These are phyloP conservation scores for Mormyrus hasselquistii DNA, from an alignment of 2,797 vertebrate genomes.

Conservation along the genomic window DNA sequence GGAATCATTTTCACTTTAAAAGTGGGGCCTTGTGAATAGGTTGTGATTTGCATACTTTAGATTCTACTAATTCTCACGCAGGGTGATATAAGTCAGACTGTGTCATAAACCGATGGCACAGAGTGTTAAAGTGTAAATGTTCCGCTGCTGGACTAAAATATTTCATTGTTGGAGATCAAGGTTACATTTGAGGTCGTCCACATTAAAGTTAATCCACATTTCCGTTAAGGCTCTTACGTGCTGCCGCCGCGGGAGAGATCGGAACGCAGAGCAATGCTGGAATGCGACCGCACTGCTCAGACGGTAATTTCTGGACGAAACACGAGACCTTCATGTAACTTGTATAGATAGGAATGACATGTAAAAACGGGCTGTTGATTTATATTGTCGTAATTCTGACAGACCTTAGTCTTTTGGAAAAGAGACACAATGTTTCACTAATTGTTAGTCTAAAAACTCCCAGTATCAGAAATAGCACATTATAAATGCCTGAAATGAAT, in stretches of 20 bases:
- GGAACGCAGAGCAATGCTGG: background rate
- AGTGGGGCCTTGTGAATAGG: slow-evolving; percentile 53
- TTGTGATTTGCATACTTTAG: slow-evolving; percentile 72
- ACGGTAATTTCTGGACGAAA: background rate
- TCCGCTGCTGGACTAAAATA: slow-evolving; percentile 49
- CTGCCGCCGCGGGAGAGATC: background rate
- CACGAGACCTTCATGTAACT: background rate
- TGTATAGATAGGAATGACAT: background rate
- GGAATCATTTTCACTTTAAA: slow-evolving; percentile 56
- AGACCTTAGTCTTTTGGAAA: background rate
- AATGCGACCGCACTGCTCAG: background rate
- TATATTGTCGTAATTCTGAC: background rate
- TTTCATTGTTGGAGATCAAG: slow-evolving; percentile 64
- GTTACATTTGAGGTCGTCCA: slow-evolving; percentile 58
- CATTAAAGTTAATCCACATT: slow-evolving; percentile 19
- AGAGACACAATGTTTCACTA: background rate
- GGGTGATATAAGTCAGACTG: slow-evolving; percentile 56
- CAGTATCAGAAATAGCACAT: background rate
- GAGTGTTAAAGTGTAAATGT: slow-evolving; percentile 54
- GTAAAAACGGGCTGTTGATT: background rate
- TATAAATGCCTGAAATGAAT: too few relatives aligned
- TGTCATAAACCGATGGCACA: slow-evolving; percentile 51
- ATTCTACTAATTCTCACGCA: slow-evolving; percentile 66
- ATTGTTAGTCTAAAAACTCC: background rate
- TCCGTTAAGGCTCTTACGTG: slow-evolving; percentile 17